Evolutionary conservation across 2,797 vertebrate species (phyloP).

Genomic region (Brachyalestes nurse): DNA sequence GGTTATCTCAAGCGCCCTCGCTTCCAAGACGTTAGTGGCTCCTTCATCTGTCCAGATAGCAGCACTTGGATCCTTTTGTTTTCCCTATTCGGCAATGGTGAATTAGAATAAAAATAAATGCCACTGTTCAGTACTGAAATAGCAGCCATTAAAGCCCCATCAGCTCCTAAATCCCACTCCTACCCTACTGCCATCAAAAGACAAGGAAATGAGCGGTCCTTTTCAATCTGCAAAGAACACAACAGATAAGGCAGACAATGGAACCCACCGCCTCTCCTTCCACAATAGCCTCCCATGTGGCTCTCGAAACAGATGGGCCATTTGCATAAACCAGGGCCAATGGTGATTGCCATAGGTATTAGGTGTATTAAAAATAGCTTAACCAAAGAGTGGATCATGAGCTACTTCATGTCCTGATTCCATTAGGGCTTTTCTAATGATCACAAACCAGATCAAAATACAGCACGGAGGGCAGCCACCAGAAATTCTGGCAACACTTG

Average conservation of each 20-base stretch:
- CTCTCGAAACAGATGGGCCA: constrained; percentile 57
- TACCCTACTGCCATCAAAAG: constrained; percentile 28
- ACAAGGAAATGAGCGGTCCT: constrained; percentile 48
- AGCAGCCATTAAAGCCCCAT: constrained; percentile 32
- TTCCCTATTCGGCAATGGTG: background rate
- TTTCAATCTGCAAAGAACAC: constrained; percentile 51
- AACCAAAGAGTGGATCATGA: constrained; percentile 33
- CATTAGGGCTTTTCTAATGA: constrained; percentile 36
- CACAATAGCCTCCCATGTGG: constrained; percentile 48
- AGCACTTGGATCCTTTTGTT: background rate
- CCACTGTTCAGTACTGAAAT: constrained; percentile 27
- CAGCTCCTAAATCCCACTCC: constrained; percentile 7
- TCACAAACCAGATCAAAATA: constrained; percentile 27
- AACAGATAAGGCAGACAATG: constrained; percentile 54
- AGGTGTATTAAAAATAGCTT: constrained; percentile 60
- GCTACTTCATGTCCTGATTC: constrained; percentile 37
- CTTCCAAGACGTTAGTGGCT: background rate
- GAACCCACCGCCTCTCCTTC: constrained; percentile 41
- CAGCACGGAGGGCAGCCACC: background rate
- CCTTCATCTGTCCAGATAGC: background rate
- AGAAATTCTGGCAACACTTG: background rate
- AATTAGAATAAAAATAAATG: constrained; percentile 1
- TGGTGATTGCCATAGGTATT: constrained; percentile 56
- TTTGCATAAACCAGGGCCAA: constrained; percentile 53
- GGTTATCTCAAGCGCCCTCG: background rate